Evolutionary conservation across 2,888 invertebrate species (phyloP).

Genomic region (Drosophila conformis): DNA sequence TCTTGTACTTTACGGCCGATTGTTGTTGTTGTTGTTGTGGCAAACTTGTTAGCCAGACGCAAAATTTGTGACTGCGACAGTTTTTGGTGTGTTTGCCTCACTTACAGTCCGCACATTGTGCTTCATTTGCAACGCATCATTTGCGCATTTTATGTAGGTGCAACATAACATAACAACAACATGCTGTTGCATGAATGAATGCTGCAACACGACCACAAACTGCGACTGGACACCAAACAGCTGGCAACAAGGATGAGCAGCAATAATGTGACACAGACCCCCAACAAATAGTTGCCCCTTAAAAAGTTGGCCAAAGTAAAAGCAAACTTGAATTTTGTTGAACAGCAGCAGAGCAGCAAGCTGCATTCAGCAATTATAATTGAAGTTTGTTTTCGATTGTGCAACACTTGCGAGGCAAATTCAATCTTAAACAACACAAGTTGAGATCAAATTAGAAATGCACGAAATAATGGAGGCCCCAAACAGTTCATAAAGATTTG

Average conservation of each 20-base stretch:
- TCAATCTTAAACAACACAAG: neutral
- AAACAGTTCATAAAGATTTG: neutral
- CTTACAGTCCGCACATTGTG: neutral
- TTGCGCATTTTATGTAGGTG: conserved; percentile 77
- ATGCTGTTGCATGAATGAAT: conserved; percentile 60
- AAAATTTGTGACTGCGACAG: conserved; percentile 80
- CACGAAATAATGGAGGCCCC: neutral
- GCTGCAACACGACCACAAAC: conserved; percentile 62
- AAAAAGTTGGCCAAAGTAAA: neutral
- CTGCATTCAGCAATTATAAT: neutral
- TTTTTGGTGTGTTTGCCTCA: conserved; percentile 51
- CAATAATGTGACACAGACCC: conserved; percentile 5
- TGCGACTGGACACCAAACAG: conserved; percentile 39
- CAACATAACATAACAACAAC: conserved; percentile 52
- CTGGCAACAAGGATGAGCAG: conserved; percentile 11
- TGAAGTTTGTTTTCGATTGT: neutral
- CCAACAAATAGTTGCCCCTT: neutral
- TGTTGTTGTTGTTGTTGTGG: conserved; percentile 44
- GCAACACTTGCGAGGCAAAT: neutral
- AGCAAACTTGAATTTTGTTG: neutral
- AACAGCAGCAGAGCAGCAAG: neutral
- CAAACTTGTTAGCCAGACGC: conserved; percentile 53
- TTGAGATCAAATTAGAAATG: conserved; percentile 2
- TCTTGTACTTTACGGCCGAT: conserved; percentile 74
- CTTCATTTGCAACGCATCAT: conserved; percentile 72